phyloP scores from a whole-genome alignment of 2,113 vertebrate genomes.

The Brachionichthys hirsutus region DNA sequence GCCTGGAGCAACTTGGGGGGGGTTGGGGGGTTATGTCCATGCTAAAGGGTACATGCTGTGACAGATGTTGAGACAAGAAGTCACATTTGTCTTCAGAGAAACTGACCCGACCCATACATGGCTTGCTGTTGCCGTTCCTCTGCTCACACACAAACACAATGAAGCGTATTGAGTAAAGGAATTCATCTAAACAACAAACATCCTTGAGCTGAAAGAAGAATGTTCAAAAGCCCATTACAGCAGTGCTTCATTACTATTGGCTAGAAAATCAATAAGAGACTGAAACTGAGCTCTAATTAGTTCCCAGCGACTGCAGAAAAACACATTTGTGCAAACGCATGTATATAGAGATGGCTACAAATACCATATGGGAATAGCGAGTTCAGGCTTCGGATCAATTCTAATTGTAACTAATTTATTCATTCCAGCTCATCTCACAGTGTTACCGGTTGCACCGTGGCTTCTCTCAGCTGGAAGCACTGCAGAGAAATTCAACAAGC shows the following conservation, averaged over 20 bases:
- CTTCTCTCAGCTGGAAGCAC: slow-evolving; percentile 14
- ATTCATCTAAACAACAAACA: slow-evolving; percentile 52
- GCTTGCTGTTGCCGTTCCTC: slow-evolving; percentile 12
- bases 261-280: slow-evolving; percentile 68
- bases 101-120: slow-evolving; percentile 1
- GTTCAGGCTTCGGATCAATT: slow-evolving; percentile 49
- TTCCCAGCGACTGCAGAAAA: slow-evolving; percentile 48
- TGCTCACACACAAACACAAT: slow-evolving; percentile 17
- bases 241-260: slow-evolving; percentile 66
- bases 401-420: slow-evolving; percentile 54
- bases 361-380: slow-evolving; percentile 41
- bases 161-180: slow-evolving; percentile 41
- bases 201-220: slow-evolving; percentile 30
- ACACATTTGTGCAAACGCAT: slow-evolving; percentile 33
- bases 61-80: slow-evolving; percentile 14
- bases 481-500: neutral
- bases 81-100: slow-evolving; percentile 6
- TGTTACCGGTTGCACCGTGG: neutral
- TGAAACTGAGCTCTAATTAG: slow-evolving; percentile 59
- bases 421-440: slow-evolving; percentile 19
- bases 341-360: slow-evolving; percentile 34
- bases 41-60: slow-evolving; percentile 5
- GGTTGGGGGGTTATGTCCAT: slow-evolving; percentile 1
- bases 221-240: slow-evolving; percentile 45
- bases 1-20: neutral